These are phyloP conservation scores for Enoplosus armatus DNA, from an alignment of 2,797 vertebrate species.

Conservation along the genomic window DNA sequence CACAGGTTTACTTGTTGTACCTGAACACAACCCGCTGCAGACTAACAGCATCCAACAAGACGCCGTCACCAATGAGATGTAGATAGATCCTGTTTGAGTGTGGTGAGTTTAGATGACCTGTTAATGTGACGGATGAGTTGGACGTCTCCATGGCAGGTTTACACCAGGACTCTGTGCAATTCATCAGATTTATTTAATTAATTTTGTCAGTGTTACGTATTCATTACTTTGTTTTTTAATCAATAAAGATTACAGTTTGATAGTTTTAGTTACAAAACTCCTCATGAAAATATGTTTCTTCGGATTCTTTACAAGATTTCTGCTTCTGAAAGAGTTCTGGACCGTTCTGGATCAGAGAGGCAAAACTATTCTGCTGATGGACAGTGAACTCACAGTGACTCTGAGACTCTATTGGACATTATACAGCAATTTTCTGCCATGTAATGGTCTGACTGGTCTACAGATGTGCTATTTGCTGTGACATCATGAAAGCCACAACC, in stretches of 20 bases:
- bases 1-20: constrained; percentile 81
- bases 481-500: not conserved
- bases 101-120: constrained; percentile 3
- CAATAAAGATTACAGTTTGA: constrained; percentile 80
- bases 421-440: not conserved
- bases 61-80: not conserved
- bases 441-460: not conserved
- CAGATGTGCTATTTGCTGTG: not conserved
- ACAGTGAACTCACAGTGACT: not conserved
- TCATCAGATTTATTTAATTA: constrained; percentile 79
- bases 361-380: not conserved
- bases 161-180: constrained; percentile 78
- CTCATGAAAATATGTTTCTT: constrained; percentile 74
- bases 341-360: constrained; percentile 9
- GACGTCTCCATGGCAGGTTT: constrained; percentile 2
- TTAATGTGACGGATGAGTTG: not conserved
- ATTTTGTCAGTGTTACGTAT: constrained; percentile 84
- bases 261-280: constrained; percentile 79
- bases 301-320: constrained; percentile 47
- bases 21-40: constrained; percentile 30
- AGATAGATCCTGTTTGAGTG: not conserved
- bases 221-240: constrained; percentile 78
- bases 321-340: constrained; percentile 19
- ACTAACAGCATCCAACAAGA: not conserved
- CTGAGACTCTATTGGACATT: not conserved